Base-by-base conservation (phyloP, 2,888 invertebrate genomes). In the Euspilapteryx auroguttella region DNA sequence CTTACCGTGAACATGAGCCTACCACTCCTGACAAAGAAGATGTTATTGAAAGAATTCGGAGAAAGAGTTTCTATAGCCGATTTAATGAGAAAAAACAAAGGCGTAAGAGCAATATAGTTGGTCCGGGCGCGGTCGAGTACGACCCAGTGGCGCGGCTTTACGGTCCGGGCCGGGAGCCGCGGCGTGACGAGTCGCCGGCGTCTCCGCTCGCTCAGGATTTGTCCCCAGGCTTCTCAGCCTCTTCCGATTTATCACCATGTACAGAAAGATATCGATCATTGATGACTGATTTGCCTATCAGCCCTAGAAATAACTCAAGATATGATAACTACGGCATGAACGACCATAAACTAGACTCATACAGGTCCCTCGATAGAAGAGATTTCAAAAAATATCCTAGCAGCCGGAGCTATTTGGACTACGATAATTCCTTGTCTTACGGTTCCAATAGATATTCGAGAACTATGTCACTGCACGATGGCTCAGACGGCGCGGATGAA, bases 41-140 rank as follows among this genome's bases (percentile, higher is more conserved):
- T 33, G 85, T 94, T 23, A 85, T 86, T 28, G 94, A 94, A 47
- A 79, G 94, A 44, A 94, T 94, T 44, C 79, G 89, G 40, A 79
- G 94, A 17, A 91, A 92, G 55, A 93, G 93, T 55, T 94, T 91
- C 63, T 94, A 92, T 51, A 84, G 88, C 9, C 79, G 93, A 39
- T 94, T 94, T 53, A 93, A 94, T 52, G 90, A 92, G 48, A 85
- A 88, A 51, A 87, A 87, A 44, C 81, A 81, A 37, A 77, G 82
- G 33, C 78, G 87, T 36, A 85, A 85, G 45, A 83, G 83, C 43
- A 85, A 79, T 41, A 63, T 86, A 37, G 82, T 84, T 7, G 82
- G 82, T 11, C 81, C 84, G 5, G 71, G 78, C 24, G 80, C 80
- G 7, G 54, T 73, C 3, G 82, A 82, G 35, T 82, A 82, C 40